phyloP scores from a whole-genome alignment of 2,888 invertebrate genomes.

The Acanthosepion lycidas region DNA sequence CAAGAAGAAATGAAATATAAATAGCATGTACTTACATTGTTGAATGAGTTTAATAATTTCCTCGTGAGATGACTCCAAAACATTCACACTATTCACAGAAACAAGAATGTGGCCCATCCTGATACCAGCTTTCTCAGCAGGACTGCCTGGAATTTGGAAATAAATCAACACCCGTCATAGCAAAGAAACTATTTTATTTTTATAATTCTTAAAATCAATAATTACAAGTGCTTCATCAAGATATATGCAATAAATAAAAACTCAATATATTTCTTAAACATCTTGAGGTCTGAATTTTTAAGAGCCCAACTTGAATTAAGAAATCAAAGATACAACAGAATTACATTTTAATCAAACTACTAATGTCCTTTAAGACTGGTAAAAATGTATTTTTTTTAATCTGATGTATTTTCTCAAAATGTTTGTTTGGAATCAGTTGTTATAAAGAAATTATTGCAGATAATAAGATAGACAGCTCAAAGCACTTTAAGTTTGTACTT shows the following conservation, averaged over 20 bases:
- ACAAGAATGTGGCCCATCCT: conserved; percentile 96
- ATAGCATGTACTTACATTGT: conserved; percentile 80
- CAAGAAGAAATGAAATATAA: background rate
- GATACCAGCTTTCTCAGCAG: conserved; percentile 91
- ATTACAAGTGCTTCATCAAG: background rate
- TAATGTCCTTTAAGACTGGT: background rate
- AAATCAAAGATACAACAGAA: background rate
- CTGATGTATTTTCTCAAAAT: background rate
- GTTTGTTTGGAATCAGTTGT: too few species aligned
- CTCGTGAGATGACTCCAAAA: conserved; percentile 92
- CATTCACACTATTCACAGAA: conserved; percentile 91
- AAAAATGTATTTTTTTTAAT: background rate
- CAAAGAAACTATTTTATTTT: background rate
- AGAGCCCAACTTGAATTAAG: background rate
- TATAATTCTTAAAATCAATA: background rate
- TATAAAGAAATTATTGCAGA: background rate
- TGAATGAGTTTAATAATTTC: conserved; percentile 94
- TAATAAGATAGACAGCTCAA: background rate
- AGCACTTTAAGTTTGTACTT: background rate
- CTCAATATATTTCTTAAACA: background rate
- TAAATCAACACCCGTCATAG: background rate
- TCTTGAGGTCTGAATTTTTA: background rate
- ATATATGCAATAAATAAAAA: background rate
- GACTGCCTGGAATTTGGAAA: conserved; percentile 80
- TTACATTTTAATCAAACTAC: background rate